Conservation (phyloP, 2,888 invertebrate species). For the Rhopalosiphum nymphaeae region DNA sequence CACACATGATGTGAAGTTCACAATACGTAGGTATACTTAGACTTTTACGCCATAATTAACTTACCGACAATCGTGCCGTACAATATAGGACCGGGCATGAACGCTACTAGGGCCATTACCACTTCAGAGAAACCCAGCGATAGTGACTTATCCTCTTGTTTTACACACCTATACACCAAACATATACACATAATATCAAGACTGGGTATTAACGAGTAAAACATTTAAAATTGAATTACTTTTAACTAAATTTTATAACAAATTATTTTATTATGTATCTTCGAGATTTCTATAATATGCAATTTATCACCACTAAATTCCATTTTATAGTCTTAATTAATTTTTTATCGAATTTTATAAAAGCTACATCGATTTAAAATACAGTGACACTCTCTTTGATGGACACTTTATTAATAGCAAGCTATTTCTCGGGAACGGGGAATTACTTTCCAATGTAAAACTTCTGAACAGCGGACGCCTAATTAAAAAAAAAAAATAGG, state of each 20-base stretch:
- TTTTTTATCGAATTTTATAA: neutral
- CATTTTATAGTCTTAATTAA: neutral
- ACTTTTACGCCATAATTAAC: slow-evolving; percentile 10
- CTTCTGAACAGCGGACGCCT: too few relatives aligned
- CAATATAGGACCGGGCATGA: slow-evolving; percentile 72
- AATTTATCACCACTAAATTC: neutral
- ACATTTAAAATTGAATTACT: neutral
- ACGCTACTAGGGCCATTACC: slow-evolving; percentile 69
- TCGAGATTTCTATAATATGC: neutral
- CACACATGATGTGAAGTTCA: neutral
- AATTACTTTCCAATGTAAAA: too few relatives aligned
- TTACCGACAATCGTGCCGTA: slow-evolving; percentile 71
- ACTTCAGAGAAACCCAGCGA: slow-evolving; percentile 69
- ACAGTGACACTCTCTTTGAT: too few relatives aligned
- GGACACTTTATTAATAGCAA: too few relatives aligned
- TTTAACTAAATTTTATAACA: neutral
- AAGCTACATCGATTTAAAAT: neutral
- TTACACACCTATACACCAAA: slow-evolving; percentile 69
- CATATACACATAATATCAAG: neutral
- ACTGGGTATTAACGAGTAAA: neutral
- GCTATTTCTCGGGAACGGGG: too few relatives aligned
- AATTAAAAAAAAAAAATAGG: too few relatives aligned
- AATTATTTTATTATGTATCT: neutral
- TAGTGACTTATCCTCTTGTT: slow-evolving; percentile 69
- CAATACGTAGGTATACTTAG: neutral